Conservation (phyloP, 2,888 invertebrate species). For the Lapara coniferarum region DNA sequence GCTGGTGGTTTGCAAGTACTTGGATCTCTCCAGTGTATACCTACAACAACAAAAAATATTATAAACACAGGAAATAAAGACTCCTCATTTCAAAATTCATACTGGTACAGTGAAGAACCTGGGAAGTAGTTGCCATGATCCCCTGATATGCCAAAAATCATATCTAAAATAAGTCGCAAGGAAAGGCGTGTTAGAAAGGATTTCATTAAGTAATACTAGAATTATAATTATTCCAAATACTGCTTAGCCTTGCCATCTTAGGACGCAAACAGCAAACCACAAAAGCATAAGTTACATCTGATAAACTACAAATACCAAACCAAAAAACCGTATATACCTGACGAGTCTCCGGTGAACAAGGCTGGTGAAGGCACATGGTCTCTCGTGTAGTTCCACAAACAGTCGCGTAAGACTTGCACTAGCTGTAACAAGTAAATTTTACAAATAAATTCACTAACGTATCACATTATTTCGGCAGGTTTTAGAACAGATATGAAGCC, state of each 20-base stretch:
- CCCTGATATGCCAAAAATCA: not conserved
- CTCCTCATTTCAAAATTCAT: too few species aligned
- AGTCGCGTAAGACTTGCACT: constrained; percentile 91
- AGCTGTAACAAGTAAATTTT: constrained; percentile 77
- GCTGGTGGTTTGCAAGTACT: constrained; percentile 87
- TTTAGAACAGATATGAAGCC: too few species aligned
- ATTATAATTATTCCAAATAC: too few species aligned
- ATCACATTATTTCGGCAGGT: not conserved
- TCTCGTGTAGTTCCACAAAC: constrained; percentile 94
- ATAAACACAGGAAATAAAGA: not conserved
- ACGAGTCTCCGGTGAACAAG: constrained; percentile 87
- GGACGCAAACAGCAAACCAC: too few species aligned
- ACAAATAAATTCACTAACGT: not conserved
- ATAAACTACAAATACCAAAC: not conserved
- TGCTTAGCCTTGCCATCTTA: too few species aligned
- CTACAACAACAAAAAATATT: constrained; percentile 45
- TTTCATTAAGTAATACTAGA: too few species aligned
- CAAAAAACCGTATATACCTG: constrained; percentile 60
- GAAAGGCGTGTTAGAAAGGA: too few species aligned
- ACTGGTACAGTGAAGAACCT: too few species aligned
- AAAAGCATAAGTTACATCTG: not conserved
- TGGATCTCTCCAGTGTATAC: constrained; percentile 91
- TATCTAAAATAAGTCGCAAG: too few species aligned
- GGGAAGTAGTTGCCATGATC: not conserved
- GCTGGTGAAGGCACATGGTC: constrained; percentile 95